phyloP scores from a whole-genome alignment of 2,113 vertebrate genomes.

The Gambusia holbrooki region DNA sequence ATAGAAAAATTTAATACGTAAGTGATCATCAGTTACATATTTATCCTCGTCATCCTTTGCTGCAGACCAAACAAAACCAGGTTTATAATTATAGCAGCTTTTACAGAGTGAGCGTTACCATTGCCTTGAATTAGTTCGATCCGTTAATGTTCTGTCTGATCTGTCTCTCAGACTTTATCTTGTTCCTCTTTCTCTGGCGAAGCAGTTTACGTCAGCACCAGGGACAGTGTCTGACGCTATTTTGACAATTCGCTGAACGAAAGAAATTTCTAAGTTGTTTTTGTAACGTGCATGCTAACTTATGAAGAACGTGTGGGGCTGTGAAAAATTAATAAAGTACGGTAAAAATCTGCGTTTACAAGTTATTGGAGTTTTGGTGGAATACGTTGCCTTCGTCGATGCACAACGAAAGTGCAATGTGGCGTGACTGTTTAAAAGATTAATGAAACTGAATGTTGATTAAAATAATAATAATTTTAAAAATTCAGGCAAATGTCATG shows the following conservation, averaged over 20 bases:
- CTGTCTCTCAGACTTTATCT: not conserved
- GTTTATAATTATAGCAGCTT: not conserved
- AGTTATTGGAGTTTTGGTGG: too few relatives aligned
- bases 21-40: conserved; percentile 38
- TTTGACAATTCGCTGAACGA: not conserved
- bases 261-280: not conserved
- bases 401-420: too few relatives aligned
- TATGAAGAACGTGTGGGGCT: not conserved
- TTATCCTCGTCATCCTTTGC: not conserved
- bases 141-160: not conserved
- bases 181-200: not conserved
- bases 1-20: accelerated
- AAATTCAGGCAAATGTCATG: too few relatives aligned
- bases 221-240: not conserved
- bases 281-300: not conserved
- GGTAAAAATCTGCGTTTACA: too few relatives aligned
- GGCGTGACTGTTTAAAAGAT: too few relatives aligned
- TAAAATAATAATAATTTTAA: too few relatives aligned
- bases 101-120: not conserved
- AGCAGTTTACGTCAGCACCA: not conserved
- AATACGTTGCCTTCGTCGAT: too few relatives aligned
- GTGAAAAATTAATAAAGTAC: too few relatives aligned
- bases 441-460: too few relatives aligned
- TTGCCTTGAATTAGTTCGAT: not conserved
- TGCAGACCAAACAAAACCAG: not conserved